Evolutionary conservation across 1,140 invertebrate species (phyloP), one percentile per base, ranked within the genome.

Genomic region (Listronotus bonariensis): DNA sequence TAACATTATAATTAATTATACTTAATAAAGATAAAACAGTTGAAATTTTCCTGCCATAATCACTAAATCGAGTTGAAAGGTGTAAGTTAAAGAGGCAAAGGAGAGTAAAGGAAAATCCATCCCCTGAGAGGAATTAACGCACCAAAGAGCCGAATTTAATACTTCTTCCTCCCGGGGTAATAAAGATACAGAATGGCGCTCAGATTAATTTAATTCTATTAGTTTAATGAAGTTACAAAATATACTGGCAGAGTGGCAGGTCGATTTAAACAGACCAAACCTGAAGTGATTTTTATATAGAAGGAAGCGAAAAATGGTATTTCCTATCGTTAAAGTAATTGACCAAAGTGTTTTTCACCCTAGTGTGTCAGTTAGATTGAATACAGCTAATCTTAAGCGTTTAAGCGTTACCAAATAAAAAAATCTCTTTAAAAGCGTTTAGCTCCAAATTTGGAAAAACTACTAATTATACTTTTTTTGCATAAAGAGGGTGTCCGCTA

Each of bases 141-240:
- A 65, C 63, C 54, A 54, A 58, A 65, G 17, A 65, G 48, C 63
- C 36, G 63, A 65, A 65, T 65, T 65, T 65, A 65, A 65, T 58
- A 54, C 63, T 26, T 45, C 56, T 49, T 31, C 14, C 20, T 17
- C 54, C 14, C 34, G 52, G 53, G 51, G 63, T 41, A 51, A 52
- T 66, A 66, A 59, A 66, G 56, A 12, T 60, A 15, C 49, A 66
- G 56, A 57, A 54, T 59, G 64, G 64, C 32, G 56, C 54, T 49
- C 64, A 55, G 64, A 66, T 66, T 66, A 66, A 66, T 66, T 66
- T 66, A 66, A 66, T 66, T 66, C 56, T 66, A 59, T 66, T 66
- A 66, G 41, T 66, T 59, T 59, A 66, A 66, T 66, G 64, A 59
- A 66, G 61, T 55, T 56, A 64, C 61, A 64, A 56, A 64, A 64